Percentiles rank a stretch among this genome's conserved stretches.
phyloP scores from a whole-genome alignment of 2,888 invertebrate species.

The Lycia hirtaria region DNA sequence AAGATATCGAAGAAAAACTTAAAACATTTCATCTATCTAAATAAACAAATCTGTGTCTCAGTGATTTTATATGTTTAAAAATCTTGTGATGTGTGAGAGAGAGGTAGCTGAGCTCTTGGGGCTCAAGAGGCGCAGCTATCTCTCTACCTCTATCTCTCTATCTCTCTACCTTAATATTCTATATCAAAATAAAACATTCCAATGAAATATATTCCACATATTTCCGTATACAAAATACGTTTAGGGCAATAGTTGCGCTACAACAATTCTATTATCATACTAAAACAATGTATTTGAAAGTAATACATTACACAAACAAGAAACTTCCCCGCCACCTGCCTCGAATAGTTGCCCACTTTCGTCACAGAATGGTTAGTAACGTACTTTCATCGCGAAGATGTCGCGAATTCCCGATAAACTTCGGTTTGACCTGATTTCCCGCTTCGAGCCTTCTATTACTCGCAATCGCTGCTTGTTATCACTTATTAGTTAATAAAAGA shows the following conservation, averaged over 20 bases:
- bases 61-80: no score
- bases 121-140: no score
- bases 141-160: no score
- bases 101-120: no score
- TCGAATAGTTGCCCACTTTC: conserved; percentile 25
- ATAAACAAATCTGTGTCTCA: no score
- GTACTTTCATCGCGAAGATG: conserved; percentile 34
- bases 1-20: no score
- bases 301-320: conserved; percentile 8
- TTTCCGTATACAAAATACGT: no score
- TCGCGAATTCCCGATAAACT: conserved; percentile 45
- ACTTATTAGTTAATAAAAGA: not conserved
- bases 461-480: conserved; percentile 36
- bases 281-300: not conserved
- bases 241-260: not conserved
- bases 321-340: conserved; percentile 6
- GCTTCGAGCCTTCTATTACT: conserved; percentile 41
- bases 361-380: not conserved
- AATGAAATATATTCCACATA: no score
- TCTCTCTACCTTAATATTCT: no score
- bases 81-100: no score
- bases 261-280: not conserved
- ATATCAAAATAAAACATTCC: no score
- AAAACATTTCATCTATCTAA: no score
- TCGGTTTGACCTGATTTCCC: conserved; percentile 47